Evolutionary conservation across 2,888 invertebrate species (phyloP).

Genomic region (Lasius platythorax): DNA sequence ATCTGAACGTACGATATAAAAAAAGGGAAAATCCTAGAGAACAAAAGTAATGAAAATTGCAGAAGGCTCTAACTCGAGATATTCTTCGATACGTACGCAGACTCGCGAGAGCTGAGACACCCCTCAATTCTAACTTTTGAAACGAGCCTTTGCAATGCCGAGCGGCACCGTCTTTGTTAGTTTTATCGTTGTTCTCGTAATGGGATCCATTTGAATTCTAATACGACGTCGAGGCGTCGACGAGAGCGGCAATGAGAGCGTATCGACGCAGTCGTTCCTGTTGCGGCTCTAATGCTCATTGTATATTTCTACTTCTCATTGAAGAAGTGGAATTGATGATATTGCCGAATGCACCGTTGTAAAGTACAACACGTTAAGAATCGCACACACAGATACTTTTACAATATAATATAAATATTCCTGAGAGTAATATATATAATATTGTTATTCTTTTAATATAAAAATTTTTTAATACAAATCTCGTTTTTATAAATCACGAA

Average conservation of each 20-base stretch:
- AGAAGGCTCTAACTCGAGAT: constrained; percentile 30
- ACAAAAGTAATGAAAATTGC: constrained; percentile 71
- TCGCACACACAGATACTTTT: background rate
- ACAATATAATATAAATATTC: background rate
- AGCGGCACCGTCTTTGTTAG: constrained; percentile 78
- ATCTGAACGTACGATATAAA: background rate
- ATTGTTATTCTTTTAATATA: constrained; percentile 7
- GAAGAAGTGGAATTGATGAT: background rate
- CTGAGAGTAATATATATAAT: background rate
- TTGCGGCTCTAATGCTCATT: constrained; percentile 9
- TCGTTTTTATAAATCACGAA: background rate
- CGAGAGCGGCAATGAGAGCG: constrained; percentile 73
- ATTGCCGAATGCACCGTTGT: background rate
- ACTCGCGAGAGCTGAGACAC: constrained; percentile 58
- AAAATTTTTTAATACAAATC: background rate
- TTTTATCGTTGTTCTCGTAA: constrained; percentile 82
- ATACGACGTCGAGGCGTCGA: constrained; percentile 75
- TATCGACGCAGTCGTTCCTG: constrained; percentile 63
- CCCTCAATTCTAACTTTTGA: constrained; percentile 80
- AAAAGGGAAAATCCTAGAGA: constrained; percentile 48
- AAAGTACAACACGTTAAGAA: background rate
- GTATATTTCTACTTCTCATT: background rate
- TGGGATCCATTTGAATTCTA: constrained; percentile 80
- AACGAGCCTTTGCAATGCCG: constrained; percentile 72
- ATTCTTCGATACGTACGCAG: constrained; percentile 55